Percentiles rank a stretch among this genome's conserved stretches.
Conservation (phyloP, 1,140 invertebrate species). For the Drosophila varians region DNA sequence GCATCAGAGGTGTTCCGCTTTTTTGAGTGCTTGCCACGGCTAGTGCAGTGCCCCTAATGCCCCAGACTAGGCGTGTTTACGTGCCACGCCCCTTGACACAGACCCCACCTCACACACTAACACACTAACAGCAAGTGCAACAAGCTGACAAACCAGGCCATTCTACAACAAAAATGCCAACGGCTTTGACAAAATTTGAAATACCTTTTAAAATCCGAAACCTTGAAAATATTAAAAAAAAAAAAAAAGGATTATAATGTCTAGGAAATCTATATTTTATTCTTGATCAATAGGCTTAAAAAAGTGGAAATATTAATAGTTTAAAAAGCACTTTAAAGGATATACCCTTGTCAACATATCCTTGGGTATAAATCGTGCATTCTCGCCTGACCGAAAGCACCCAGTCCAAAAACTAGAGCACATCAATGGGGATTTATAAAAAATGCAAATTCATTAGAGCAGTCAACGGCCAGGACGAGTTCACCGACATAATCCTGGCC, state of each 20-base stretch:
- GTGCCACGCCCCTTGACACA: background rate
- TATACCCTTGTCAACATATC: too few relatives aligned
- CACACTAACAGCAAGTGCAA: slow-evolving; percentile 40
- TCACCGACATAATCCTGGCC: slow-evolving; percentile 25
- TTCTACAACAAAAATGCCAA: background rate
- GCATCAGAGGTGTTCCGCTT: slow-evolving; percentile 11
- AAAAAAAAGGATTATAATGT: too few relatives aligned
- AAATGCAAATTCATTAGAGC: slow-evolving; percentile 80
- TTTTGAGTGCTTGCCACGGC: slow-evolving; percentile 4
- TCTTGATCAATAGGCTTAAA: too few relatives aligned
- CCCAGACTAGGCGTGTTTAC: slow-evolving; percentile 38
- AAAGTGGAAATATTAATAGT: too few relatives aligned
- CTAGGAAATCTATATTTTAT: too few relatives aligned
- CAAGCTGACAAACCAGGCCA: slow-evolving; percentile 43
- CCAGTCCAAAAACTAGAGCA: slow-evolving; percentile 65
- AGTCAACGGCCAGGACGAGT: slow-evolving; percentile 11
- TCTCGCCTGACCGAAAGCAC: slow-evolving; percentile 36
- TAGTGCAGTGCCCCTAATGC: background rate
- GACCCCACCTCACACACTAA: background rate
- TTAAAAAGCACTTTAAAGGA: background rate
- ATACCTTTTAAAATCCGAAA: background rate
- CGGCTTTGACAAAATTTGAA: background rate
- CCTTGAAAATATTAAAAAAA: background rate
- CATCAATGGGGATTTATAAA: slow-evolving; percentile 82
- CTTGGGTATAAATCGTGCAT: slow-evolving; percentile 47